phyloP scores from a whole-genome alignment of 2,113 vertebrate species.

The Tauraco erythrolophus region DNA sequence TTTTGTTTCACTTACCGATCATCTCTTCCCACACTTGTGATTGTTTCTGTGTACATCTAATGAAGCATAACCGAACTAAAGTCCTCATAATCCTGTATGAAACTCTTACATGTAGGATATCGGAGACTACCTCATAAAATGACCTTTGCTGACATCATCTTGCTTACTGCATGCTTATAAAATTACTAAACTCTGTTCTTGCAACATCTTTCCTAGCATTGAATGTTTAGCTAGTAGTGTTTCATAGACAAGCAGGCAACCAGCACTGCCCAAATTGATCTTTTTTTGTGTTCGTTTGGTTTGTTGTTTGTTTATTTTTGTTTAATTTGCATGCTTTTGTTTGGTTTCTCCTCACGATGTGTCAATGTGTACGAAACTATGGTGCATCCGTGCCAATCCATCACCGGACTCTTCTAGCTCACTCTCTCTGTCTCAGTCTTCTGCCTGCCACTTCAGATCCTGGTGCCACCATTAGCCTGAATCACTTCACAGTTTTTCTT shows the following conservation, averaged over 20 bases:
- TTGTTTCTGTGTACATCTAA: constrained; percentile 27
- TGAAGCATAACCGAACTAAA: constrained; percentile 23
- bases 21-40: constrained; percentile 4
- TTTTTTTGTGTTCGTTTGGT: constrained; percentile 74
- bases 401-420: constrained; percentile 73
- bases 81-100: constrained; percentile 12
- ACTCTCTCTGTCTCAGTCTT: constrained; percentile 35
- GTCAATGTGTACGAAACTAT: constrained; percentile 44
- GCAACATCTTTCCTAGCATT: constrained; percentile 77
- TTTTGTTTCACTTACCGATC: constrained; percentile 54
- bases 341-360: constrained; percentile 30
- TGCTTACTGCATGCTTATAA: constrained; percentile 58
- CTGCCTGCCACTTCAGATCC: constrained; percentile 23
- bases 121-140: background rate
- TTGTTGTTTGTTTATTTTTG: constrained; percentile 69
- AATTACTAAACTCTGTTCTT: constrained; percentile 52
- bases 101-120: constrained; percentile 4
- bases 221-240: constrained; percentile 86
- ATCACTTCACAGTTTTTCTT: background rate
- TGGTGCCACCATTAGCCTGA: background rate
- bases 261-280: constrained; percentile 89
- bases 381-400: constrained; percentile 67
- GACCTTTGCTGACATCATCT: constrained; percentile 1
- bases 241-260: constrained; percentile 99
- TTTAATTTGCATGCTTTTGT: constrained; percentile 76